A percentile compares a stretch with the other conserved stretches of the same genome.
These are phyloP conservation scores for Monopis laevigella DNA, from an alignment of 2,888 invertebrate genomes.

Conservation along the genomic window DNA sequence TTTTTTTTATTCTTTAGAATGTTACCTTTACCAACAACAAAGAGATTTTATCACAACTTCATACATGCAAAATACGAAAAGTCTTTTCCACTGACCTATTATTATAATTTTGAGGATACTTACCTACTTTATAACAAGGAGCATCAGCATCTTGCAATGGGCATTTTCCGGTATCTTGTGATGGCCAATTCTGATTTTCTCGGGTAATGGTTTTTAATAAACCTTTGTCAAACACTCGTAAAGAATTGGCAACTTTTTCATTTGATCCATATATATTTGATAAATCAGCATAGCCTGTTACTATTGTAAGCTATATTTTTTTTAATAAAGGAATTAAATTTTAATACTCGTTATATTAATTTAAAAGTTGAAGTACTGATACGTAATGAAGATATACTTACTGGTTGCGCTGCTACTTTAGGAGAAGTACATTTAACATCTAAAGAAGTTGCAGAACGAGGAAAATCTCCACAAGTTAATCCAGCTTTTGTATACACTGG, in stretches of 20 bases:
- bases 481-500: background rate
- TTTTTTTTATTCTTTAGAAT: no score
- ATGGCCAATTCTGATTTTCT: background rate
- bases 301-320: background rate
- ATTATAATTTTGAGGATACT: no score
- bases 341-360: no score
- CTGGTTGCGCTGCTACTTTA: background rate
- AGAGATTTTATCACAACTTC: no score
- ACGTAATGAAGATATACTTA: background rate
- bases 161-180: background rate
- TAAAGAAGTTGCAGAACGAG: background rate
- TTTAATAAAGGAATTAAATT: no score
- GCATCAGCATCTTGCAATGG: background rate
- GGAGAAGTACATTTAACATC: background rate
- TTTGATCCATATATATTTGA: background rate
- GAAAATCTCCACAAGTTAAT: conserved; percentile 2
- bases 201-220: background rate
- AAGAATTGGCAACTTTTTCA: background rate
- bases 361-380: no score
- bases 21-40: no score
- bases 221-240: background rate
- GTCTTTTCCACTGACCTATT: no score
- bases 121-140: background rate
- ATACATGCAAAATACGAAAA: no score
- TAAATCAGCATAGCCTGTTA: background rate